Evolutionary conservation across 2,888 invertebrate species (phyloP).

Genomic region (Rhyacophila evoluta): DNA sequence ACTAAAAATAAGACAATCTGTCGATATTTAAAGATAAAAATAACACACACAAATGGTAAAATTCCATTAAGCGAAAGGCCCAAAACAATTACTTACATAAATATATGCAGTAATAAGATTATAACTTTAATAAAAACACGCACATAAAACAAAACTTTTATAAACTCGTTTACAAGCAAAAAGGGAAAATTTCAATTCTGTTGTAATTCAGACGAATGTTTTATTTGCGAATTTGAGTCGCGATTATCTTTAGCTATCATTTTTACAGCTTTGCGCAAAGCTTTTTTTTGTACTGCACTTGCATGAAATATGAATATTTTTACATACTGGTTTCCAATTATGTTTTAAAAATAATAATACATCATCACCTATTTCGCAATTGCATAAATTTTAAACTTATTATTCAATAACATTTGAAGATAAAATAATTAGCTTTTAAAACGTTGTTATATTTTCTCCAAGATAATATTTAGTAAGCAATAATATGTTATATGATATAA

Average conservation of each 20-base stretch:
- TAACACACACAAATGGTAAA: background rate
- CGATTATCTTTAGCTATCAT: slow-evolving; percentile 19
- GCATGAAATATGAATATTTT: background rate
- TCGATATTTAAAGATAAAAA: no score
- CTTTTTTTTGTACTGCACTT: background rate
- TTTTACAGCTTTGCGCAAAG: background rate
- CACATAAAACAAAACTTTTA: slow-evolving; percentile 14
- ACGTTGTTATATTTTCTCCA: no score
- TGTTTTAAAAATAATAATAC: no score
- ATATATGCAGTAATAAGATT: background rate
- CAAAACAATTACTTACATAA: background rate
- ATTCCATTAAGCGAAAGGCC: background rate
- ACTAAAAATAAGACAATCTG: no score
- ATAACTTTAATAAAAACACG: slow-evolving; percentile 9
- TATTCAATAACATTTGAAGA: no score
- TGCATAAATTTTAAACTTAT: no score
- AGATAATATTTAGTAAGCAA: no score
- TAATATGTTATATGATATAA: no score
- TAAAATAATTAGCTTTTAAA: no score
- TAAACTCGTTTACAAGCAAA: background rate
- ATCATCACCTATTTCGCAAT: no score
- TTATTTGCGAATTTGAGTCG: slow-evolving; percentile 9
- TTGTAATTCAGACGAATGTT: slow-evolving; percentile 22
- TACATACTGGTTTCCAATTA: no score
- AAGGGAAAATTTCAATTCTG: background rate